phyloP scores from a whole-genome alignment of 1,140 invertebrate species.

The Drosophila kurseongensis region DNA sequence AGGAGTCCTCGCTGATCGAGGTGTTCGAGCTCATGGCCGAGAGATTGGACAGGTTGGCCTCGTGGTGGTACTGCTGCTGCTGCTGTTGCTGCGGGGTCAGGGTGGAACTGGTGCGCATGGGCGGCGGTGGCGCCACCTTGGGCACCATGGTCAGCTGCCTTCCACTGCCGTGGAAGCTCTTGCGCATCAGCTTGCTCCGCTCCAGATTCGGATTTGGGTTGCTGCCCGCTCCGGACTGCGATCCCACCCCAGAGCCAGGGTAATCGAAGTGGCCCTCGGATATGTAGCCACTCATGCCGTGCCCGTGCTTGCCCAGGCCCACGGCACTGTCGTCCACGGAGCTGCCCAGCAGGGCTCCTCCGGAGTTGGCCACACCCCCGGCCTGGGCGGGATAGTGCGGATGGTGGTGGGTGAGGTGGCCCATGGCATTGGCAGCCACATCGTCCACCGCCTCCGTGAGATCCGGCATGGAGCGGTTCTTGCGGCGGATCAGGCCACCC shows the following conservation, averaged over 20 bases:
- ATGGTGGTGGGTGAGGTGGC: constrained; percentile 63
- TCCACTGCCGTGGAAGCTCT: constrained; percentile 94
- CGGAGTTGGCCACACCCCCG: constrained; percentile 64
- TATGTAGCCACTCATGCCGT: constrained; percentile 90
- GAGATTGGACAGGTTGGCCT: constrained; percentile 80
- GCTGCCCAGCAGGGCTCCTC: constrained; percentile 82
- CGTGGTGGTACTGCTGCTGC: constrained; percentile 77
- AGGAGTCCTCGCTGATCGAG: constrained; percentile 91
- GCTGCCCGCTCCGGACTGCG: background rate
- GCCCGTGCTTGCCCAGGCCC: constrained; percentile 86
- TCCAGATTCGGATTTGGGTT: constrained; percentile 92
- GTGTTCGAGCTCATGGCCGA: constrained; percentile 89
- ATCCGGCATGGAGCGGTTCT: constrained; percentile 96
- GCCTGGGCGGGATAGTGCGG: constrained; percentile 83
- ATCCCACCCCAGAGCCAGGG: constrained; percentile 70
- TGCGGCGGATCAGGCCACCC: constrained; percentile 94
- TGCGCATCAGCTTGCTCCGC: constrained; percentile 94
- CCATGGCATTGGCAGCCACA: constrained; percentile 72
- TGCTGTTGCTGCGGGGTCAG: constrained; percentile 79
- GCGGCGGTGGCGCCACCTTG: constrained; percentile 94
- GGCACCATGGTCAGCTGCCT: constrained; percentile 90
- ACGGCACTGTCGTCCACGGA: constrained; percentile 91
- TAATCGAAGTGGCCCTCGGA: constrained; percentile 95
- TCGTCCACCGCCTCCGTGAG: constrained; percentile 89
- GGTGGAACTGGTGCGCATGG: constrained; percentile 92